These are phyloP conservation scores for Pungitius pungitius DNA, from an alignment of 2,113 vertebrate genomes.

Conservation along the genomic window DNA sequence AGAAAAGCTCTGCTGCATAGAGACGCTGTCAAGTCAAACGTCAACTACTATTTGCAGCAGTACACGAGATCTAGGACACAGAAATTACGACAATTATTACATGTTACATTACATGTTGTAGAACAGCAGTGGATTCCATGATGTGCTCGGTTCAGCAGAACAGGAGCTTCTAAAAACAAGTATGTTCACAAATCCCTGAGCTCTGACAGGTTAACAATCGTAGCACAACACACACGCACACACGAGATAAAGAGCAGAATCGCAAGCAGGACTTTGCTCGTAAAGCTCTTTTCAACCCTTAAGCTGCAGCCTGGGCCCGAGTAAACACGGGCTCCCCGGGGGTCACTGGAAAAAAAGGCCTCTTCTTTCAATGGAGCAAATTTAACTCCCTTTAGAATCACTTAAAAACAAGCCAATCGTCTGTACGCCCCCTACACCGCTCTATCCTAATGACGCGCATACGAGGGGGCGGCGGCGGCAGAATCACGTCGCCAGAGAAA, in stretches of 20 bases:
- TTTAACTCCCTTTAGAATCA: constrained; percentile 4
- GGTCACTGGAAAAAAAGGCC: constrained; percentile 24
- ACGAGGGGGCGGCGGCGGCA: no score
- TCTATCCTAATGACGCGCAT: background rate
- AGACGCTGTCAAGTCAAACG: constrained; percentile 6
- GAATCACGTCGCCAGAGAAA: constrained; percentile 7
- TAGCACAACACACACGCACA: constrained; percentile 13
- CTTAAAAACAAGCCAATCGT: background rate
- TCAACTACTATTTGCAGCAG: background rate
- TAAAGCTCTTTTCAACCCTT: constrained; percentile 17
- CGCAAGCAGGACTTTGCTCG: constrained; percentile 4
- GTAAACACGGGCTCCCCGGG: background rate
- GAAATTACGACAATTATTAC: background rate
- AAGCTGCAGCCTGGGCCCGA: constrained; percentile 6
- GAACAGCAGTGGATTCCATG: constrained; percentile 6
- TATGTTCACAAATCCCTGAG: background rate
- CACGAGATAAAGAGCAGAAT: constrained; percentile 24
- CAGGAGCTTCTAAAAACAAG: constrained; percentile 40
- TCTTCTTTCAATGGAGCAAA: constrained; percentile 10
- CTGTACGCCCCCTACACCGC: no score
- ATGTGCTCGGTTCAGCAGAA: constrained; percentile 6
- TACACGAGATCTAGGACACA: constrained; percentile 5
- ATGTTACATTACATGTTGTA: background rate
- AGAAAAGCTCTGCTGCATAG: constrained; percentile 12
- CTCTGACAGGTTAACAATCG: constrained; percentile 28